Evolutionary conservation across 1,140 invertebrate species (phyloP).

Genomic region (Megalonaias nervosa): DNA sequence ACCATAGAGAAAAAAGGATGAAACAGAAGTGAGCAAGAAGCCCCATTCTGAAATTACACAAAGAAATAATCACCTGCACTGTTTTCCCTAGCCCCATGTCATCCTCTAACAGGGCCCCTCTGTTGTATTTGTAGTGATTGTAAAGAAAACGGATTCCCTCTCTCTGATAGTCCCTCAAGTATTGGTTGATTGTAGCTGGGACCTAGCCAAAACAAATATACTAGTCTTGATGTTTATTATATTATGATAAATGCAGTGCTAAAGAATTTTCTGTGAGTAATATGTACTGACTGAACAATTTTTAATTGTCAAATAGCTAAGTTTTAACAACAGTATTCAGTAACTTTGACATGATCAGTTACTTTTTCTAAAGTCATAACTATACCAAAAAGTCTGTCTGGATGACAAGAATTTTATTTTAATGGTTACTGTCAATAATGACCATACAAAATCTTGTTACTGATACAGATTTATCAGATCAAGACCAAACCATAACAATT

Average conservation of each 20-base stretch:
- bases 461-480: too few relatives aligned
- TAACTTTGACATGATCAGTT: background rate
- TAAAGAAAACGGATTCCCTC: conserved; percentile 66
- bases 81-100: conserved; percentile 71
- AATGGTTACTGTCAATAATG: too few relatives aligned
- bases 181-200: conserved; percentile 63
- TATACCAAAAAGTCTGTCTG: background rate
- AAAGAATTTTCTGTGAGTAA: background rate
- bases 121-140: conserved; percentile 52
- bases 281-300: background rate
- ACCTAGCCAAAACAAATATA: conserved; percentile 42
- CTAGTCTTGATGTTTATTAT: background rate
- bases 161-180: conserved; percentile 68
- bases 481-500: too few relatives aligned
- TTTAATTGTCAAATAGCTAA: background rate
- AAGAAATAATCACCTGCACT: conserved; percentile 56
- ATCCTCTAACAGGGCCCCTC: conserved; percentile 66
- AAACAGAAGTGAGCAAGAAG: too few relatives aligned
- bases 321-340: background rate
- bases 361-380: background rate
- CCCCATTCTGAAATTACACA: background rate
- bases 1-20: too few relatives aligned
- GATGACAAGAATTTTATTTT: too few relatives aligned
- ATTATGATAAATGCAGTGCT: background rate
- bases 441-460: too few relatives aligned